Percentiles rank a stretch among this genome's conserved stretches.
Conservation (phyloP, 2,113 vertebrate genomes). For the Nesospiza acunhae region DNA sequence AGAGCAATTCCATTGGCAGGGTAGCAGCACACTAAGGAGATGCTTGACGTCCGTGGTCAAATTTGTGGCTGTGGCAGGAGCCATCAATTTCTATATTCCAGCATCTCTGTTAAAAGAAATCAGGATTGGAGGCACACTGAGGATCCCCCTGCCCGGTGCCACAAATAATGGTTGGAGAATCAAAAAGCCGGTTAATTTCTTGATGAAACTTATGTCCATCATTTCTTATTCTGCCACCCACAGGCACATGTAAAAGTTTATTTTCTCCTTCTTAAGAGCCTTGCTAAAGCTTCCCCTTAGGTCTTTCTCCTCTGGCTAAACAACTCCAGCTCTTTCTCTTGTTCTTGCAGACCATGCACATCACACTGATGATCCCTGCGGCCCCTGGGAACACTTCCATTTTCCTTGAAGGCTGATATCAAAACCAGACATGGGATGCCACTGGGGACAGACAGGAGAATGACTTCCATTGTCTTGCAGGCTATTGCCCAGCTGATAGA, state of each 20-base stretch:
- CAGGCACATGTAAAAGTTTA: neutral
- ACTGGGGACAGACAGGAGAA: neutral
- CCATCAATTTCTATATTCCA: neutral
- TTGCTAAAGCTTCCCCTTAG: neutral
- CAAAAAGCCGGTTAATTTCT: fast-evolving
- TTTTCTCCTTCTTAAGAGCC: neutral
- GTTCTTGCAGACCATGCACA: fast-evolving
- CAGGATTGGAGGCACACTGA: neutral
- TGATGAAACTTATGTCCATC: neutral
- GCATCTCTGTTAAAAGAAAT: neutral
- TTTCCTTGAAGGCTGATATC: neutral
- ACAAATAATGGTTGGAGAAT: neutral
- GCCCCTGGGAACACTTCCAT: neutral
- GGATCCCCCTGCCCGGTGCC: fast-evolving
- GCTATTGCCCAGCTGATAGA: neutral
- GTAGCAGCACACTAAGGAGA: neutral
- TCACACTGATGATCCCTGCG: neutral
- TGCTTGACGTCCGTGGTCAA: neutral
- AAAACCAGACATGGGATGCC: neutral
- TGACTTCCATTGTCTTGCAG: neutral
- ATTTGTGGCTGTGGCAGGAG: neutral
- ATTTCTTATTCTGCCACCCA: neutral
- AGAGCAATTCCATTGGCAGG: neutral
- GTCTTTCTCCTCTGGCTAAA: neutral
- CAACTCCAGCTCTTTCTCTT: neutral